A percentile compares a stretch with the other conserved stretches of the same genome.
These are phyloP conservation scores for Falcunculus frontatus DNA, from an alignment of 2,113 vertebrate genomes.

Conservation along the genomic window DNA sequence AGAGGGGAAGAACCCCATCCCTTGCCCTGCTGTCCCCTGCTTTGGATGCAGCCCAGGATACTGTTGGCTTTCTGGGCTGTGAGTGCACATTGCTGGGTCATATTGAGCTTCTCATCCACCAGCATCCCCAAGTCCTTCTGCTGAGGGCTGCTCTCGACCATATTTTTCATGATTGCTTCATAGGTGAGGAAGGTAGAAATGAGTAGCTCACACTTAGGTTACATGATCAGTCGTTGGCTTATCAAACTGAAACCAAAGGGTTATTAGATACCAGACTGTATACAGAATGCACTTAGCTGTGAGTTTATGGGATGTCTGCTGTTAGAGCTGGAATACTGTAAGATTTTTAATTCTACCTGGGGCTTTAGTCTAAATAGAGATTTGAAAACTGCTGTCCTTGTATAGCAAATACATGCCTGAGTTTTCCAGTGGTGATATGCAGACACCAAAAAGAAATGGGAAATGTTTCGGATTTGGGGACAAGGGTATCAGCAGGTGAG, in stretches of 20 bases:
- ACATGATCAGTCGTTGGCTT: not conserved
- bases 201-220: not conserved
- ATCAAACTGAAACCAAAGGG: not conserved
- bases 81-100: not conserved
- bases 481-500: not conserved
- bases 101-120: not conserved
- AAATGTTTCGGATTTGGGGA: not conserved
- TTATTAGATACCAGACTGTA: not conserved
- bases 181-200: not conserved
- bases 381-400: not conserved
- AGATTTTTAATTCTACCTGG: not conserved
- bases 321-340: not conserved
- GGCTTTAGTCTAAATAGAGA: not conserved
- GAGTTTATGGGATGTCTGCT: not conserved
- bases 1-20: not conserved
- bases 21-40: not conserved
- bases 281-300: not conserved
- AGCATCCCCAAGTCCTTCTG: not conserved
- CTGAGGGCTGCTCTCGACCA: not conserved
- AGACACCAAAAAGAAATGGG: not conserved
- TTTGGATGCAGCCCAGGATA: not conserved
- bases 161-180: not conserved
- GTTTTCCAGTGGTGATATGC: not conserved
- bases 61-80: not conserved
- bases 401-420: not conserved